phyloP scores from a whole-genome alignment of 2,113 vertebrate species.

The Aplodontia rufa region DNA sequence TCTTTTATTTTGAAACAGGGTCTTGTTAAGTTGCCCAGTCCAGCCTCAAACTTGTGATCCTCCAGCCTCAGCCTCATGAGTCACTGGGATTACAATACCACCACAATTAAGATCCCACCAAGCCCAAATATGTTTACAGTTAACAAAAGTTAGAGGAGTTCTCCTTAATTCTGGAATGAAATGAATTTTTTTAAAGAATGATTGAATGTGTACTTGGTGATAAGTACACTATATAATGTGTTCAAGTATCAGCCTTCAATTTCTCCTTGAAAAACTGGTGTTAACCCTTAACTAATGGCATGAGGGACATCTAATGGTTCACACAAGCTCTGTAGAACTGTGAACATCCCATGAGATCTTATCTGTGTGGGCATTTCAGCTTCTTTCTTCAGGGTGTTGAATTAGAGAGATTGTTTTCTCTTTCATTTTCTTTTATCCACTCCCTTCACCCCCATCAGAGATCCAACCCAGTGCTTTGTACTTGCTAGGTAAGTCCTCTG shows the following conservation, averaged over 20 bases:
- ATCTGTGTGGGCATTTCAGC: background rate
- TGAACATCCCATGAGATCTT: background rate
- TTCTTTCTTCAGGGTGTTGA: conserved; percentile 11
- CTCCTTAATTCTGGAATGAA: conserved; percentile 25
- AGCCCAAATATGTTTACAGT: background rate
- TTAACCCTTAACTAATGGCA: background rate
- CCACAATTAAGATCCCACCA: background rate
- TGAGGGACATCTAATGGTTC: background rate
- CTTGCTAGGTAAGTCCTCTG: background rate
- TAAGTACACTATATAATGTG: background rate
- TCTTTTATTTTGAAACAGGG: background rate
- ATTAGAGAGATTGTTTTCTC: background rate
- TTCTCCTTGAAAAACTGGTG: background rate
- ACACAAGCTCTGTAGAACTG: background rate
- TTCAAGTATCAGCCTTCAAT: background rate
- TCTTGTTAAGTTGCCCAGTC: background rate
- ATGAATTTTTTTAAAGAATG: background rate
- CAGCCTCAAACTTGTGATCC: background rate
- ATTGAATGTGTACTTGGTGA: background rate
- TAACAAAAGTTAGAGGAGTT: background rate
- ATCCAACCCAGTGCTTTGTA: background rate
- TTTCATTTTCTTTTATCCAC: no score
- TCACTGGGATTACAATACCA: background rate
- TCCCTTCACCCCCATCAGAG: background rate
- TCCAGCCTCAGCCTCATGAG: background rate